phyloP scores from a whole-genome alignment of 2,113 vertebrate species.

The Apaloderma vittatum region DNA sequence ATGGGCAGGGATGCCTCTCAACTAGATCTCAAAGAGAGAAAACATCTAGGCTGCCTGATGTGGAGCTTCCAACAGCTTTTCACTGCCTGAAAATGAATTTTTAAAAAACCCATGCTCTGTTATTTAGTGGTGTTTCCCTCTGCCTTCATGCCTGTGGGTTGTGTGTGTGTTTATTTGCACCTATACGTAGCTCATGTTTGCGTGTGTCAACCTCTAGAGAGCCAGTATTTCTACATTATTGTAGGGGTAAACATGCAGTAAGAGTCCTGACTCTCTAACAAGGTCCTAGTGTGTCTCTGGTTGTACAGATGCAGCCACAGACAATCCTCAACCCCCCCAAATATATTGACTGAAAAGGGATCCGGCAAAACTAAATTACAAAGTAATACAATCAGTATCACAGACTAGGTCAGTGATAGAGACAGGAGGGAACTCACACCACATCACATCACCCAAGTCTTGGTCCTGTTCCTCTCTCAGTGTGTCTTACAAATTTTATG shows the following conservation, averaged over 20 bases:
- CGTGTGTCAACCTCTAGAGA: background rate
- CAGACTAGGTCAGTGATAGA: background rate
- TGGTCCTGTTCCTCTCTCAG: background rate
- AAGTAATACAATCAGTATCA: background rate
- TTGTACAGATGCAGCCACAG: background rate
- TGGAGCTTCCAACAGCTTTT: background rate
- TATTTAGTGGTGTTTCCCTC: background rate
- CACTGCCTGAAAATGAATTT: background rate
- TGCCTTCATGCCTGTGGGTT: background rate
- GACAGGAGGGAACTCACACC: background rate
- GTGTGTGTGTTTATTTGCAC: background rate
- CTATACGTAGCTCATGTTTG: background rate
- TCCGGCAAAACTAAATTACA: background rate
- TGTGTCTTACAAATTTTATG: background rate
- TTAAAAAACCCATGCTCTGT: background rate
- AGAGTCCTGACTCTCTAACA: background rate
- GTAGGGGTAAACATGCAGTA: background rate
- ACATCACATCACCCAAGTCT: background rate
- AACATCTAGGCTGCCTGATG: background rate
- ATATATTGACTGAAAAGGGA: background rate
- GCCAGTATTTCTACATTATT: background rate
- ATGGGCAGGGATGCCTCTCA: too few species aligned
- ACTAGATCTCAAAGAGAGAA: background rate
- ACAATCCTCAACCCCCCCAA: background rate
- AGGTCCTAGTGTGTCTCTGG: background rate